These are phyloP conservation scores for Choristoneura fumiferana DNA, from an alignment of 1,140 invertebrate species.

Conservation along the genomic window DNA sequence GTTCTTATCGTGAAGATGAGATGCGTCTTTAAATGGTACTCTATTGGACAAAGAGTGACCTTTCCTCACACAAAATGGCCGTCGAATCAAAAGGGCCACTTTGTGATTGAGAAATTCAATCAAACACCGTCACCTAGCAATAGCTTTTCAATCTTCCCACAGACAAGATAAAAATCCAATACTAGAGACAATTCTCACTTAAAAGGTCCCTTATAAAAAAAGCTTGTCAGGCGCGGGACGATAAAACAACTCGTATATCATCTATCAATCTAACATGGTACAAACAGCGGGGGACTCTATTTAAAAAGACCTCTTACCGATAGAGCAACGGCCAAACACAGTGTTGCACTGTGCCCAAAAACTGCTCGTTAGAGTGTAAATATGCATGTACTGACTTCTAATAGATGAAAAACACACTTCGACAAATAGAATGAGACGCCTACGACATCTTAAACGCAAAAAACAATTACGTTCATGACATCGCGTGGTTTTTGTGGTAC, in stretches of 20 bases:
- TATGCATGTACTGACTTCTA: slow-evolving; percentile 14
- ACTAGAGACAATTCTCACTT: slow-evolving; percentile 55
- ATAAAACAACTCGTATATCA: slow-evolving; percentile 52
- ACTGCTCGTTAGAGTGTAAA: background rate
- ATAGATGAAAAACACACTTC: slow-evolving; percentile 23
- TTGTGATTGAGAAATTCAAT: slow-evolving; percentile 18
- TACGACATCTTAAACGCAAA: slow-evolving; percentile 43
- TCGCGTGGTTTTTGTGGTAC: slow-evolving; percentile 37
- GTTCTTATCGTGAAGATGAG: no score
- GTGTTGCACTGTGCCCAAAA: slow-evolving; percentile 25
- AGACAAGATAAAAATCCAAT: slow-evolving; percentile 39
- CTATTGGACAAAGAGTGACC: background rate
- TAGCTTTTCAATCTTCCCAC: slow-evolving; percentile 29
- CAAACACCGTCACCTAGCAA: slow-evolving; percentile 19
- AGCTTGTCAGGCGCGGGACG: slow-evolving; percentile 34
- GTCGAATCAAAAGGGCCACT: slow-evolving; percentile 15
- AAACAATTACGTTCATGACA: slow-evolving; percentile 52
- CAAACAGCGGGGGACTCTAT: slow-evolving; percentile 51
- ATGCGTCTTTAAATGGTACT: no score
- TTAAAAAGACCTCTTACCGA: slow-evolving; percentile 43
- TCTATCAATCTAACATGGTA: slow-evolving; percentile 62
- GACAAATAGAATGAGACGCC: slow-evolving; percentile 38
- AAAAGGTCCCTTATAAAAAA: slow-evolving; percentile 49
- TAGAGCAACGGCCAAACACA: slow-evolving; percentile 24
- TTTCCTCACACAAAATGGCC: background rate